Conservation (phyloP, 1,140 invertebrate genomes). For the Branchinecta lynchi region DNA sequence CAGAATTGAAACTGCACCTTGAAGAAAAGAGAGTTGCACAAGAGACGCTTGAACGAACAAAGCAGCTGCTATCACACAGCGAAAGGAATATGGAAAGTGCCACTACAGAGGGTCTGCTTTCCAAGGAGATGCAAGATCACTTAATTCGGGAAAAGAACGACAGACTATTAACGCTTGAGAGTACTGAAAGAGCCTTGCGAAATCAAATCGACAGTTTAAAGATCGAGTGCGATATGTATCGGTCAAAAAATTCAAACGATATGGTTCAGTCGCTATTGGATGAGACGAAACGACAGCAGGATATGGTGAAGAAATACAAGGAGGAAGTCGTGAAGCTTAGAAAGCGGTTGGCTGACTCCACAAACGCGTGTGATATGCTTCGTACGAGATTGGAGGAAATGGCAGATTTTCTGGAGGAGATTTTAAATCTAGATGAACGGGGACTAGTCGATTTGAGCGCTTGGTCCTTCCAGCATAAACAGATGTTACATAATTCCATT, state of each 20-base stretch:
- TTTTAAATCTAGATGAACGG: slow-evolving; percentile 43
- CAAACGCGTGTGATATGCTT: slow-evolving; percentile 44
- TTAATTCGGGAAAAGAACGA: not conserved
- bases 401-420: slow-evolving; percentile 49
- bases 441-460: slow-evolving; percentile 31
- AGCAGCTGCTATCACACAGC: not conserved
- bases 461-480: slow-evolving; percentile 35
- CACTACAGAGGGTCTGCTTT: not conserved
- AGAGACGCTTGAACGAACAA: slow-evolving; percentile 28
- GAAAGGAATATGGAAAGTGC: not conserved
- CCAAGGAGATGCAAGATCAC: not conserved
- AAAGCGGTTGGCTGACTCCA: slow-evolving; percentile 36
- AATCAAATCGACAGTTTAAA: slow-evolving; percentile 23
- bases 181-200: not conserved
- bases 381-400: slow-evolving; percentile 48
- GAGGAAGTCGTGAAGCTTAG: slow-evolving; percentile 23
- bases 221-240: not conserved
- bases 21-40: slow-evolving; percentile 33
- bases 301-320: slow-evolving; percentile 21
- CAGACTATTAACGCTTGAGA: not conserved
- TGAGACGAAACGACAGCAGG: slow-evolving; percentile 7
- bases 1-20: not conserved
- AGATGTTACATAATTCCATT: slow-evolving; percentile 37
- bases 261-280: not conserved
- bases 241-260: not conserved